Conservation (phyloP, 1,140 invertebrate species). For the Chymomyza costata region DNA sequence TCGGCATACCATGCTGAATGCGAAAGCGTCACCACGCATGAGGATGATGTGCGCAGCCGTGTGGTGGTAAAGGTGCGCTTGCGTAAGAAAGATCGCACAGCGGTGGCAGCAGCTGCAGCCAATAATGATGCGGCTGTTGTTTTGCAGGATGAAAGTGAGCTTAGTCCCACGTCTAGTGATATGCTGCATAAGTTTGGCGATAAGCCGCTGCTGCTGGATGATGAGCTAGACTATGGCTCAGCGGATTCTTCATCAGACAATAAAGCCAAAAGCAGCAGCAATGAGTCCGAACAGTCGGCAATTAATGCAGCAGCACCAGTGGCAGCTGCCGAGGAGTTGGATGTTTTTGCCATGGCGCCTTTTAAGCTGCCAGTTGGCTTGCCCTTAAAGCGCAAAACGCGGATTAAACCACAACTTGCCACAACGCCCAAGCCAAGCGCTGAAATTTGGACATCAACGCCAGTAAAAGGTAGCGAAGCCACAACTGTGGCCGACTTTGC, state of each 20-base stretch:
- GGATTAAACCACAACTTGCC: slow-evolving; percentile 23
- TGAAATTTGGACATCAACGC: slow-evolving; percentile 70
- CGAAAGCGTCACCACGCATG: slow-evolving; percentile 81
- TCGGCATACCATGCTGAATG: slow-evolving; percentile 84
- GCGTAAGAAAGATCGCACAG: slow-evolving; percentile 67
- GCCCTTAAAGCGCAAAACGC: slow-evolving; percentile 57
- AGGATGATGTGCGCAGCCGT: slow-evolving; percentile 78
- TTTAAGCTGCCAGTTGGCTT: slow-evolving; percentile 79
- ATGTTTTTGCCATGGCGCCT: slow-evolving; percentile 86
- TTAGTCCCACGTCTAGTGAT: slow-evolving; percentile 75
- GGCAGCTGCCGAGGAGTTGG: slow-evolving; percentile 73
- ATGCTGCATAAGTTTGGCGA: slow-evolving; percentile 85
- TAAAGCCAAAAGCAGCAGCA: slow-evolving; percentile 53
- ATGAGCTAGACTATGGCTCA: slow-evolving; percentile 84
- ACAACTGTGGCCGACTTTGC: slow-evolving; percentile 45
- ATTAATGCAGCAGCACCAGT: background rate
- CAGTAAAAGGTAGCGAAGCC: slow-evolving; percentile 38
- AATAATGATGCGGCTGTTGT: background rate
- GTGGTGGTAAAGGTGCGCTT: slow-evolving; percentile 74
- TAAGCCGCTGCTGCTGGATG: slow-evolving; percentile 85
- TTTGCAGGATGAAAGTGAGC: slow-evolving; percentile 47
- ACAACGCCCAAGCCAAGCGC: slow-evolving; percentile 14
- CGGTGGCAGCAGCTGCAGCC: slow-evolving; percentile 35
- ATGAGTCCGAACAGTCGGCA: slow-evolving; percentile 57
- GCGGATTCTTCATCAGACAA: slow-evolving; percentile 55